phyloP scores from a whole-genome alignment of 2,113 vertebrate genomes.

The Edolisoma coerulescens region DNA sequence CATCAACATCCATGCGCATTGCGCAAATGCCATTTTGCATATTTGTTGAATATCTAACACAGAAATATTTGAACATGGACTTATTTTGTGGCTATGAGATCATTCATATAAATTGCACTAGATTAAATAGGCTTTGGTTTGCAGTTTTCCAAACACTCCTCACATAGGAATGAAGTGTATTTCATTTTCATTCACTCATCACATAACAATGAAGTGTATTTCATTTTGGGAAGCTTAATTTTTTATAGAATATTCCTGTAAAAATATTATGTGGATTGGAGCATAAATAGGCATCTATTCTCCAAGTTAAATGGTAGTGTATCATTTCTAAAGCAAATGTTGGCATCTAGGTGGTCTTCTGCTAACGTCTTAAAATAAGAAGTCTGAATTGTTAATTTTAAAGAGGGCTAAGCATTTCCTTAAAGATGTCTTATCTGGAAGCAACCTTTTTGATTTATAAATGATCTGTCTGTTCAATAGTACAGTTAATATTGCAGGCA shows the following conservation, averaged over 20 bases:
- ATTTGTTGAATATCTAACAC: conserved; percentile 27
- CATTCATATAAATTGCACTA: conserved; percentile 41
- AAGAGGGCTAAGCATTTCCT: conserved; percentile 24
- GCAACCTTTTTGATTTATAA: conserved; percentile 43
- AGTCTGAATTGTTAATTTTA: conserved; percentile 46
- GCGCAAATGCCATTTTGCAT: conserved; percentile 12
- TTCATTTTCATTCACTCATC: conserved; percentile 27
- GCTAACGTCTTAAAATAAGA: conserved; percentile 6
- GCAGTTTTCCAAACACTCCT: not conserved
- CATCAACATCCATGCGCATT: conserved; percentile 54
- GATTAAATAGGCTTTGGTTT: conserved; percentile 22
- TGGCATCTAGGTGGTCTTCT: conserved; percentile 10
- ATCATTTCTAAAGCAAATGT: conserved; percentile 49
- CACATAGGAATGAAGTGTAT: not conserved
- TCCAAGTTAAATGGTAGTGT: conserved; percentile 5
- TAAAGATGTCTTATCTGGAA: conserved; percentile 48
- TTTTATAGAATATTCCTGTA: conserved; percentile 47
- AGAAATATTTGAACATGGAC: conserved; percentile 4
- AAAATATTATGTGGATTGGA: conserved; percentile 12
- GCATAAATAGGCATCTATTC: conserved; percentile 40
- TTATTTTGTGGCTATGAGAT: conserved; percentile 49
- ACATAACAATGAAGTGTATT: not conserved
- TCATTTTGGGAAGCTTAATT: conserved; percentile 50
- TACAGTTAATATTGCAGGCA: conserved; percentile 9
- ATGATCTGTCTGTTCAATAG: conserved; percentile 36